These are phyloP conservation scores for Nomada fabriciana DNA, from an alignment of 2,888 invertebrate species.

Conservation along the genomic window DNA sequence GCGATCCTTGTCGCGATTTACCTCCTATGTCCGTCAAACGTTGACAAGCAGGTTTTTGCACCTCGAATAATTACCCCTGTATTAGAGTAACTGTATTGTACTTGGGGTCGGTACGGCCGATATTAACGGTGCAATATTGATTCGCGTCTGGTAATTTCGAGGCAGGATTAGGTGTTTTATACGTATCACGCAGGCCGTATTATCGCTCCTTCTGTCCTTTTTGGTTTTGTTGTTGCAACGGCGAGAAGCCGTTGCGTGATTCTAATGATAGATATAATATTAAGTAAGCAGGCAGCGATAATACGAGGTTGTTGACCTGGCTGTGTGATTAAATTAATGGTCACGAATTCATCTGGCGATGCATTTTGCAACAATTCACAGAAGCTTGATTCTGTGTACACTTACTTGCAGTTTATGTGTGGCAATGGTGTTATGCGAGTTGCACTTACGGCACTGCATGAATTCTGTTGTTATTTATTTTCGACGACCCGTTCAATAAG, in stretches of 20 bases:
- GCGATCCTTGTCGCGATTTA: not conserved
- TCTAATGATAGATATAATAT: slow-evolving; percentile 27
- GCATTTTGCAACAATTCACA: not conserved
- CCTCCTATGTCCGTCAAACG: slow-evolving; percentile 31
- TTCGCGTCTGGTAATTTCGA: slow-evolving; percentile 15
- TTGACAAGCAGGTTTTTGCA: slow-evolving; percentile 17
- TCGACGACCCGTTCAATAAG: no score
- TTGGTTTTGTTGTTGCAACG: slow-evolving; percentile 18
- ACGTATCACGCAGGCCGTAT: not conserved
- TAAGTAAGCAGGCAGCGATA: not conserved
- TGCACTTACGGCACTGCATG: not conserved
- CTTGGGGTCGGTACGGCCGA: not conserved
- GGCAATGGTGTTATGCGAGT: not conserved
- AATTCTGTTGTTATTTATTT: not conserved
- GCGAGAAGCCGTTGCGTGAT: slow-evolving; percentile 6
- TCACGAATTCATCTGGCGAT: not conserved
- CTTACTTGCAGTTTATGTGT: not conserved
- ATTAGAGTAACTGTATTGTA: slow-evolving; percentile 38
- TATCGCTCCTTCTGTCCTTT: not conserved
- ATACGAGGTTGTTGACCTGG: not conserved
- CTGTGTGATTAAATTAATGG: not conserved
- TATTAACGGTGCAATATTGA: slow-evolving; percentile 27
- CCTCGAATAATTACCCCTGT: slow-evolving; percentile 3
- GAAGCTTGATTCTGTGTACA: not conserved
- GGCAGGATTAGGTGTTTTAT: slow-evolving; percentile 33